phyloP scores from a whole-genome alignment of 2,888 invertebrate genomes.

The Ophioninae sp. region DNA sequence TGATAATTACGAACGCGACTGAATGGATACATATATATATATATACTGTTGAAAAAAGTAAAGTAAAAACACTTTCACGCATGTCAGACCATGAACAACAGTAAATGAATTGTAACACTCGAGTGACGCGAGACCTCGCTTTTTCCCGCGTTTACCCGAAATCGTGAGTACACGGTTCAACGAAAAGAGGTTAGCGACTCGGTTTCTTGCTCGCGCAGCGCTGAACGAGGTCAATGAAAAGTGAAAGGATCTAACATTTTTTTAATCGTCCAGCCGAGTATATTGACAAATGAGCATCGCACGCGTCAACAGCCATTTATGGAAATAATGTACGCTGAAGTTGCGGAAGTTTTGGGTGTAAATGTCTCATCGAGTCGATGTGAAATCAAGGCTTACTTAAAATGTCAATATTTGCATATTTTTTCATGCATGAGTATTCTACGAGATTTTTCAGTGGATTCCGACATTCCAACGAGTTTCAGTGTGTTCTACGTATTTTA shows the following conservation, averaged over 20 bases:
- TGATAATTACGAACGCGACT: conserved; percentile 60
- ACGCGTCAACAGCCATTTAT: conserved; percentile 48
- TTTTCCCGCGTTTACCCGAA: not conserved
- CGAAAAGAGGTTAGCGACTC: not conserved
- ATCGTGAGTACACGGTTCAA: not conserved
- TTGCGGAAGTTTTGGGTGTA: conserved; percentile 1
- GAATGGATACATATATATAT: conserved; percentile 47
- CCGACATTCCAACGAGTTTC: too few species aligned
- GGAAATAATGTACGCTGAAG: conserved; percentile 27
- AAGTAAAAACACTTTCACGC: conserved; percentile 38
- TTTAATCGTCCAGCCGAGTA: conserved; percentile 46
- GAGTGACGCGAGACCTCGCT: not conserved
- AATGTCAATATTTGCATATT: not conserved
- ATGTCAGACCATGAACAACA: conserved; percentile 59
- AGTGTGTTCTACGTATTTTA: too few species aligned
- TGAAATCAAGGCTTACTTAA: not conserved
- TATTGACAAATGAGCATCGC: conserved; percentile 49
- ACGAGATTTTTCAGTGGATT: too few species aligned
- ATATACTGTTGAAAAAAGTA: conserved; percentile 48
- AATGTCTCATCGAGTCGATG: not conserved
- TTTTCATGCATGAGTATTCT: not conserved
- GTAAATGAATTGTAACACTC: conserved; percentile 62
- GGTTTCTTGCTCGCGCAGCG: conserved; percentile 14
- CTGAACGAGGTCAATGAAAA: conserved; percentile 62
- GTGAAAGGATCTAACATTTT: conserved; percentile 63